A percentile compares a stretch with the other conserved stretches of the same genome.
These are phyloP conservation scores for Piliocolobus tephrosceles DNA, from an alignment of 2,113 vertebrate genomes.

Conservation along the genomic window DNA sequence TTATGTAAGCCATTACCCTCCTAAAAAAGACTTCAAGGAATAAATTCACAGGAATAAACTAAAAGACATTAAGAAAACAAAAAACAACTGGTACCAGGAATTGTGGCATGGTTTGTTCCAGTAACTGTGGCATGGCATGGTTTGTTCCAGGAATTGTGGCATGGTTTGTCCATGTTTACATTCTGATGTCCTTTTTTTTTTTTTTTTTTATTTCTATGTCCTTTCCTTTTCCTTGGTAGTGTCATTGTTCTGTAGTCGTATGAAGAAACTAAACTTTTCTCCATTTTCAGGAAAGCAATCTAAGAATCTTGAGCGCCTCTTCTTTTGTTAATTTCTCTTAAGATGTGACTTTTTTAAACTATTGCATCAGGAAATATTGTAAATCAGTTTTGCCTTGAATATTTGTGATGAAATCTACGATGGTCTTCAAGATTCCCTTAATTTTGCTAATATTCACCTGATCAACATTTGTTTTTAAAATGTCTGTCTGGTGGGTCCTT, in stretches of 20 bases:
- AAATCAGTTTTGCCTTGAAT: not conserved
- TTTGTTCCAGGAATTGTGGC: not conserved
- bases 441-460: slow-evolving; percentile 29
- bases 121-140: not conserved
- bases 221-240: not conserved
- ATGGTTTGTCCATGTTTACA: not conserved
- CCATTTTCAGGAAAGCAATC: slow-evolving; percentile 29
- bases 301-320: slow-evolving; percentile 24
- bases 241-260: not conserved
- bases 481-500: not conserved
- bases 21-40: not conserved
- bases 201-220: not conserved
- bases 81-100: not conserved
- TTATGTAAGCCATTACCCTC: not conserved
- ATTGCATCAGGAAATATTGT: not conserved
- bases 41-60: not conserved
- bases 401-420: not conserved
- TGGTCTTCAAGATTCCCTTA: slow-evolving; percentile 6
- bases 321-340: slow-evolving; percentile 36
- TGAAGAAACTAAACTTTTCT: not conserved
- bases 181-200: not conserved
- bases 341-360: not conserved
- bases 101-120: not conserved
- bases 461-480: not conserved
- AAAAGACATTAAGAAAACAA: not conserved